Base-by-base conservation (phyloP, 2,888 invertebrate genomes). In the Listrodromus nycthemerus region DNA sequence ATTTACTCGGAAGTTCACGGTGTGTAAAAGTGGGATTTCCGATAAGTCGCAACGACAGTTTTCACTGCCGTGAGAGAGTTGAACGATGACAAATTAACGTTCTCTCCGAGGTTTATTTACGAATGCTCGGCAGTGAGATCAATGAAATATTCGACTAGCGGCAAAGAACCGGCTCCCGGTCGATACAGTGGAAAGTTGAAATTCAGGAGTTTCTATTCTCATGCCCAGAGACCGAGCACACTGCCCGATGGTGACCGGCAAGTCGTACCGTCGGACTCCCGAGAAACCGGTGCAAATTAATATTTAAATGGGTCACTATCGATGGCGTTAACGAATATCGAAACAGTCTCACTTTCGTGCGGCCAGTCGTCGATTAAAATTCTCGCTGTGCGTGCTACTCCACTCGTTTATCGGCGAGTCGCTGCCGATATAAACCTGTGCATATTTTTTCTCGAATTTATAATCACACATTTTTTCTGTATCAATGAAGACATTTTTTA, bases 251-350 rank as follows among this genome's bases (percentile, higher is more conserved):
- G 69, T 21, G 52, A 45, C 61, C 63, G 33, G 10, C 50, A 48
- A 48, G 41, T 21, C 16, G 7, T 10, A 3, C 73, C 27, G 45
- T 19, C n/a, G 48, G 37, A 52, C 52, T 37, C 30, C 37, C 33
- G 65, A 71, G 75, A 79, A 75, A 83, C 58, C 66, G 69, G 82
- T 75, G 50, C 65, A 52, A 85, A 77, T 85, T 75, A 69, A 80
- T 74, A 80, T 85, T 70, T 76, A 55, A 79, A 75, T 71, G 30
- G 63, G 48, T 70, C 63, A 52, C 13, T 58, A 67, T 80, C 76
- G 69, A 85, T 70, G 41, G 66, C 69, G 58, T 71, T 74, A n/a
- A 74, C 24, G 74, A 77, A 67, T 61, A 75, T 65, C 24, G n/a
- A 21, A 30, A 55, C 33, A 76, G 45, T 80, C 73, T 67, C 80